Evolutionary conservation across 2,888 invertebrate species (phyloP).

Genomic region (Hipparchia semele): DNA sequence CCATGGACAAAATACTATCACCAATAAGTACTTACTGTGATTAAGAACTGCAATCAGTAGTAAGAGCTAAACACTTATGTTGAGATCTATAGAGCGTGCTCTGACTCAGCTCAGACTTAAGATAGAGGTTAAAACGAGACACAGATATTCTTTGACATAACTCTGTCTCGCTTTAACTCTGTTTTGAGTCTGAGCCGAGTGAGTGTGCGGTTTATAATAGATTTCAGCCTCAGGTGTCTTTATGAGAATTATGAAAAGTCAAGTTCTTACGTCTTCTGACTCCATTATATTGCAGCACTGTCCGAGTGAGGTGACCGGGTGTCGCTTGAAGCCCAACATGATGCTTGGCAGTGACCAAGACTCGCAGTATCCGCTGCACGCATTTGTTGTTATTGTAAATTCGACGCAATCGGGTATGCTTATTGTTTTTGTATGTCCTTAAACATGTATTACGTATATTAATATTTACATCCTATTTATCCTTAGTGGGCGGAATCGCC

Average conservation of each 20-base stretch:
- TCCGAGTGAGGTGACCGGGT: constrained; percentile 90
- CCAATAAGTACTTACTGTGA: no score
- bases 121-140: no score
- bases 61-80: no score
- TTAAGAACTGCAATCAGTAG: no score
- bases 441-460: constrained; percentile 23
- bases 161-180: no score
- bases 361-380: constrained; percentile 93
- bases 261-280: constrained; percentile 87
- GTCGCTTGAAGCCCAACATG: constrained; percentile 74
- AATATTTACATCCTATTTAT: neutral
- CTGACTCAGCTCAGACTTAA: no score
- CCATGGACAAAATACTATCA: no score
- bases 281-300: constrained; percentile 96
- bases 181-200: no score
- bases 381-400: constrained; percentile 93
- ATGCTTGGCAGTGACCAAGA: constrained; percentile 93
- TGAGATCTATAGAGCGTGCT: no score
- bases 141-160: no score
- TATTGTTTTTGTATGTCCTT: constrained; percentile 91
- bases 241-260: neutral
- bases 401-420: constrained; percentile 93
- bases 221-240: neutral
- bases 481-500: no score
- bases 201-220: no score